Evolutionary conservation across 2,888 invertebrate genomes (phyloP), one percentile per base, ranked within the genome.

Genomic region (Nomada goodeniana): DNA sequence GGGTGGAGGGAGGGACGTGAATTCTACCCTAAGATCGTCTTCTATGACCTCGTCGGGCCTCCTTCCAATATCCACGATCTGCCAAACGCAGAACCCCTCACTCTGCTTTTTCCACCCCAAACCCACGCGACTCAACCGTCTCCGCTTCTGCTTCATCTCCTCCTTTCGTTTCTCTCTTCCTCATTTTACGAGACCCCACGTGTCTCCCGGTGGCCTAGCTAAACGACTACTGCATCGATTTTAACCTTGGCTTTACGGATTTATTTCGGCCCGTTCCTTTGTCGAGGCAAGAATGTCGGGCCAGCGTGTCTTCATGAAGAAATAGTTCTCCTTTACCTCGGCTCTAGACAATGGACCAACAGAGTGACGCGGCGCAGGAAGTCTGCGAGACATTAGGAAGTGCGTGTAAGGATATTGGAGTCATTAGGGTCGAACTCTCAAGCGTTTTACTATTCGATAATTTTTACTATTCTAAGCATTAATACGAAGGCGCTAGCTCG

Each of bases 21-120:
- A 67, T n/a, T 26, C 20, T 73, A 74, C 86, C 78, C 80, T 57
- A 81, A 83, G 84, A 86, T 87, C 78, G 83, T 85, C 87, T 76
- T 82, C 80, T 68, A 80, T 76, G 75, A 83, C 84, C 84, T 82
- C 85, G 76, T 76, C 82, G 81, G 76, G 82, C 85, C 86, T 88
- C 85, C 86, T 86, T 90, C 89, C 90, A 89, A 92, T 92, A 92
- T 92, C 91, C 91, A 89, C 89, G 85, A 90, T 85, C 91, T 92
- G 92, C 91, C 92, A 92, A 91, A 91, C 88, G 90, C 92, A 92
- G 87, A 76, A 70, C 79, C 76, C 76, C 76, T 76, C 74, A 63
- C 64, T 44, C 59, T 52, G 44, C 36, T 29, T 55, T 63, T 68
- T 53, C 73, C 23, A 23, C 52, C 70, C 77, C 60, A n/a, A 69